phyloP scores from a whole-genome alignment of 1,140 invertebrate species.

The Platorchestia sp. region DNA sequence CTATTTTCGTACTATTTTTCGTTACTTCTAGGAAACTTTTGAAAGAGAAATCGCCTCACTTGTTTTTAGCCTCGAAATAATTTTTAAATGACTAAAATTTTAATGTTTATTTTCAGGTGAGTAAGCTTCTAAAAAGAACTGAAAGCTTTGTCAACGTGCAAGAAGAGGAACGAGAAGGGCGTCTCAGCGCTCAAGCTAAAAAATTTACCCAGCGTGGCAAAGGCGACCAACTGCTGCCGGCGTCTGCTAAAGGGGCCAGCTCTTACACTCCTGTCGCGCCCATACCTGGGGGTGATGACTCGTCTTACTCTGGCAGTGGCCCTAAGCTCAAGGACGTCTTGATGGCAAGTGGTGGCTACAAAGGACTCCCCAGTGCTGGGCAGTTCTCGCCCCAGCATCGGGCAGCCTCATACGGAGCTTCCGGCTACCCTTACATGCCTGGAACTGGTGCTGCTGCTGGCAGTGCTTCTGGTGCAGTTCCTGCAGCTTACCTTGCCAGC shows the following conservation, averaged over 20 bases:
- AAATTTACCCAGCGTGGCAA: neutral
- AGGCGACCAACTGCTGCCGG: neutral
- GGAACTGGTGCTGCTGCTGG: too few species aligned
- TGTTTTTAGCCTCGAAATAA: neutral
- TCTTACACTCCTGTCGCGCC: neutral
- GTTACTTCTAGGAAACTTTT: too few species aligned
- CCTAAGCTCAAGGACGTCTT: conserved; percentile 65
- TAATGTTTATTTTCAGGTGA: neutral
- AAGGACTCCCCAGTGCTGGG: conserved; percentile 18
- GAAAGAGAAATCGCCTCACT: neutral
- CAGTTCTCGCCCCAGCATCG: conserved; percentile 75
- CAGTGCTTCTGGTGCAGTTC: too few species aligned
- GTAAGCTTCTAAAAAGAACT: neutral
- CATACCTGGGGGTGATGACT: neutral
- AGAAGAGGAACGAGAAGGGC: conserved; percentile 22
- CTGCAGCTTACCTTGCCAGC: neutral
- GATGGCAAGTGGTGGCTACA: conserved; percentile 57
- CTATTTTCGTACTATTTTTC: too few species aligned
- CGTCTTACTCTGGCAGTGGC: conserved; percentile 42
- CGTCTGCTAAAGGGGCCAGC: neutral
- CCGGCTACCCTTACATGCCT: neutral
- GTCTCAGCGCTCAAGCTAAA: conserved; percentile 10
- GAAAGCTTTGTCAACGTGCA: conserved; percentile 18
- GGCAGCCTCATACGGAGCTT: conserved; percentile 6
- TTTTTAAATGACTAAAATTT: neutral